Conservation (phyloP, 2,113 vertebrate species). For the Clupea harengus region DNA sequence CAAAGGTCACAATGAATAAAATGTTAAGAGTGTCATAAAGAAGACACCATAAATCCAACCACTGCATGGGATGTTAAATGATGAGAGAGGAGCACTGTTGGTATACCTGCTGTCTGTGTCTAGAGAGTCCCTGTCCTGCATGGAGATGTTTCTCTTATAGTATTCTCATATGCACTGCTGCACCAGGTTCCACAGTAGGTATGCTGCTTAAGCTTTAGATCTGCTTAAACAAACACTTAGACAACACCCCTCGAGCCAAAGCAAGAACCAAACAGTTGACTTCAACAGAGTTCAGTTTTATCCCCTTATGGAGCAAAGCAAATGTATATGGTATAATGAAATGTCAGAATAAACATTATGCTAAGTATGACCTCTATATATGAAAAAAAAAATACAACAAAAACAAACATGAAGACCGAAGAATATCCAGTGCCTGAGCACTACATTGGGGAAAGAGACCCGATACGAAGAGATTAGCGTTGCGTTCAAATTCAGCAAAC, state of each 20-base stretch:
- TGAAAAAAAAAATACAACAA: not conserved
- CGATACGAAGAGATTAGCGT: too few species aligned
- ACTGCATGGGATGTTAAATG: not conserved
- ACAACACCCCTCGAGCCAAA: not conserved
- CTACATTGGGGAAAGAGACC: not conserved
- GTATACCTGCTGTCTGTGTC: too few species aligned
- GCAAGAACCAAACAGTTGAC: not conserved
- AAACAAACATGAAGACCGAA: not conserved
- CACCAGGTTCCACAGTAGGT: not conserved
- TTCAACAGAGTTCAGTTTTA: not conserved
- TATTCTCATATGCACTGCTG: not conserved
- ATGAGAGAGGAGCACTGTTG: not conserved
- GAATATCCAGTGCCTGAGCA: not conserved
- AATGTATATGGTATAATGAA: not conserved
- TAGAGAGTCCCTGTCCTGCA: too few species aligned
- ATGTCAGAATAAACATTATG: constrained; percentile 1
- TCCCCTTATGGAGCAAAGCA: not conserved
- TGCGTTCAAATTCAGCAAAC: too few species aligned
- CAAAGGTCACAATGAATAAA: constrained; percentile 1
- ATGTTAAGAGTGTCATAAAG: not conserved
- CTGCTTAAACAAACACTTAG: not conserved
- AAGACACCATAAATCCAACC: not conserved
- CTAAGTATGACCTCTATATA: not conserved
- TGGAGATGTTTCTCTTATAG: not conserved
- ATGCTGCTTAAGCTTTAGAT: not conserved